Percentiles rank a stretch among this genome's conserved stretches.
Conservation (phyloP, 2,113 vertebrate genomes). For the Reinhardtius hippoglossoides region DNA sequence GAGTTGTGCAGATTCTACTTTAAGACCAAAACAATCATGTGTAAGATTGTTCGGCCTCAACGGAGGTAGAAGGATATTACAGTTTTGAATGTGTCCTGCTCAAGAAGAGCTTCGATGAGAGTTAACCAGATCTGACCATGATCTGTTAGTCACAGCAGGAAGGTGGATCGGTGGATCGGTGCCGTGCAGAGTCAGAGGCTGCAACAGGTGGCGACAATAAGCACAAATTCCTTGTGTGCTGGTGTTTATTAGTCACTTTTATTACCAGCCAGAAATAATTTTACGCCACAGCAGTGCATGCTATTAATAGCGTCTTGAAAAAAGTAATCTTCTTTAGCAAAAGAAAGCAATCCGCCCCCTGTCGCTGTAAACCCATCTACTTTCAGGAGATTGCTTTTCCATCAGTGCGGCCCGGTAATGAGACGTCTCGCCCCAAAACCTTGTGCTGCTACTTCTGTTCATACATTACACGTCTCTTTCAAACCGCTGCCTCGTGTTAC, state of each 20-base stretch:
- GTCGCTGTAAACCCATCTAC: neutral
- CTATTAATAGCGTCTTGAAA: neutral
- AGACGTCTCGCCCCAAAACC: too few species aligned
- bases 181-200: neutral
- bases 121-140: too few species aligned
- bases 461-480: too few species aligned
- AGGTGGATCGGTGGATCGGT: neutral
- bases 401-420: neutral
- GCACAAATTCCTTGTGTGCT: conserved; percentile 15
- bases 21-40: too few species aligned
- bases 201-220: conserved; percentile 42
- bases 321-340: conserved; percentile 7
- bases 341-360: neutral
- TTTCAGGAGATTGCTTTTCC: neutral
- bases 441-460: neutral
- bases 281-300: conserved; percentile 3
- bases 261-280: conserved; percentile 29
- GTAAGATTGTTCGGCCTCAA: too few species aligned
- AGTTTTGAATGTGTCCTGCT: too few species aligned
- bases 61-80: too few species aligned
- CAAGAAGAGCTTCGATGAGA: too few species aligned
- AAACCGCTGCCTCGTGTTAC: too few species aligned
- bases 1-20: too few species aligned
- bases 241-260: conserved; percentile 21
- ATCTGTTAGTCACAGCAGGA: neutral